Evolutionary conservation across 1,140 invertebrate species (phyloP).

Genomic region (Micrasema longulum): DNA sequence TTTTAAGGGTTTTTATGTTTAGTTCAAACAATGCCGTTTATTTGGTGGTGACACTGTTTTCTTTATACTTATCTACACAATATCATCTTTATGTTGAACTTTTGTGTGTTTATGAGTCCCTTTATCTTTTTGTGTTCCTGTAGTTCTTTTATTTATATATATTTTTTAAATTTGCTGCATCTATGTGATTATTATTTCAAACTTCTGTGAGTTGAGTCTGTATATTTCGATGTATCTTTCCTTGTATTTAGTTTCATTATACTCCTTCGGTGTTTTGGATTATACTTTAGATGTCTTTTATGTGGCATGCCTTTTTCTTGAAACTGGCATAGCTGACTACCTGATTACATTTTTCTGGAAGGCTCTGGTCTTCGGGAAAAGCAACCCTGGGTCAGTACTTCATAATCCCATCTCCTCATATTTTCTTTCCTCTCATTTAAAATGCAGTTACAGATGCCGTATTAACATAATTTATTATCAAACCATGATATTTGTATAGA

Average conservation of each 20-base stretch:
- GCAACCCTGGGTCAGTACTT: constrained; percentile 29
- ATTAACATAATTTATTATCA: no score
- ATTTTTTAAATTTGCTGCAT: constrained; percentile 21
- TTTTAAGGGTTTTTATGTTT: no score
- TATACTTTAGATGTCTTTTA: constrained; percentile 33
- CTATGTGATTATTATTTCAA: constrained; percentile 24
- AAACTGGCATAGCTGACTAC: constrained; percentile 35
- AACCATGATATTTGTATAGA: no score
- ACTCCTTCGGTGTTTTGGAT: constrained; percentile 31
- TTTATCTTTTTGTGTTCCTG: constrained; percentile 16
- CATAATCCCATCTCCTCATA: constrained; percentile 8
- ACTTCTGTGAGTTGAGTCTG: constrained; percentile 11
- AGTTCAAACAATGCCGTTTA: no score
- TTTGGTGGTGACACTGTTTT: no score
- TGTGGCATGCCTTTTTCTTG: constrained; percentile 37
- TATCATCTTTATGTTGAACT: no score
- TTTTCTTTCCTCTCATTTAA: constrained; percentile 1
- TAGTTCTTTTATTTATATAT: constrained; percentile 3
- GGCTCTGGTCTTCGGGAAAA: constrained; percentile 27
- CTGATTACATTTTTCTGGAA: constrained; percentile 23
- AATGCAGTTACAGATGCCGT: no score
- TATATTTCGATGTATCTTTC: constrained; percentile 24
- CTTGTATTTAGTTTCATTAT: constrained; percentile 30
- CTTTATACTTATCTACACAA: no score
- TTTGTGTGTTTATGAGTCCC: not conserved